Percentiles rank a stretch among this genome's conserved stretches.
Evolutionary conservation across 2,113 vertebrate genomes (phyloP).

Genomic region (Pomatorhinus ruficollis): DNA sequence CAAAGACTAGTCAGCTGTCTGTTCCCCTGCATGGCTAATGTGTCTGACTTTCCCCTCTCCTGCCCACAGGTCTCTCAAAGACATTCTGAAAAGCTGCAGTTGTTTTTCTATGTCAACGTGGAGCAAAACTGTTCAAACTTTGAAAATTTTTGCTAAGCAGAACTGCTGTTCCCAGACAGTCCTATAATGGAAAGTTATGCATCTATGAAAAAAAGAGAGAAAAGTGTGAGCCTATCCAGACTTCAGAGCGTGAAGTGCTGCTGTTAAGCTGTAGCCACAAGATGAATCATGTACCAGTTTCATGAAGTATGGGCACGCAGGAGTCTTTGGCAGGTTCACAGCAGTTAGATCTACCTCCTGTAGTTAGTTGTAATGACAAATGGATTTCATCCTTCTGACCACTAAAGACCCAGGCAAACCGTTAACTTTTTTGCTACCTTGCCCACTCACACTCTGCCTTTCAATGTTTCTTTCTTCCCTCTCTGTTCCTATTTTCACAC

Average conservation of each 20-base stretch:
- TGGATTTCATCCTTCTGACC: not conserved
- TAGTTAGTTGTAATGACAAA: not conserved
- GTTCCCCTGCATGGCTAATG: not conserved
- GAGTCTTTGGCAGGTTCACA: constrained; percentile 5
- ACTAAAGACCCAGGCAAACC: not conserved
- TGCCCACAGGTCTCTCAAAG: not conserved
- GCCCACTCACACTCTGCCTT: not conserved
- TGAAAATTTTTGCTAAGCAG: not conserved
- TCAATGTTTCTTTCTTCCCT: not conserved
- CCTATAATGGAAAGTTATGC: constrained; percentile 9
- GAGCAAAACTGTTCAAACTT: not conserved
- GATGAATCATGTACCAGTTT: not conserved
- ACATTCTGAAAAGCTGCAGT: not conserved
- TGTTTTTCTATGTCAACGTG: not conserved
- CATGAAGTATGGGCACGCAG: not conserved
- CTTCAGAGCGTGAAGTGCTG: not conserved
- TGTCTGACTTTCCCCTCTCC: not conserved
- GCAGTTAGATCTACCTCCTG: not conserved
- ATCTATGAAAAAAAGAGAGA: not conserved
- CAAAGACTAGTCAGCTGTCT: not conserved
- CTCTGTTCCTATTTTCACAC: not conserved
- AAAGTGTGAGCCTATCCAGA: constrained; percentile 10
- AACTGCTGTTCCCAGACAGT: not conserved
- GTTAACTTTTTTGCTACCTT: not conserved
- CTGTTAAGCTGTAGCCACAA: not conserved